phyloP scores from a whole-genome alignment of 92 coral and sea anemone genomes.

The Diadumene lineata region DNA sequence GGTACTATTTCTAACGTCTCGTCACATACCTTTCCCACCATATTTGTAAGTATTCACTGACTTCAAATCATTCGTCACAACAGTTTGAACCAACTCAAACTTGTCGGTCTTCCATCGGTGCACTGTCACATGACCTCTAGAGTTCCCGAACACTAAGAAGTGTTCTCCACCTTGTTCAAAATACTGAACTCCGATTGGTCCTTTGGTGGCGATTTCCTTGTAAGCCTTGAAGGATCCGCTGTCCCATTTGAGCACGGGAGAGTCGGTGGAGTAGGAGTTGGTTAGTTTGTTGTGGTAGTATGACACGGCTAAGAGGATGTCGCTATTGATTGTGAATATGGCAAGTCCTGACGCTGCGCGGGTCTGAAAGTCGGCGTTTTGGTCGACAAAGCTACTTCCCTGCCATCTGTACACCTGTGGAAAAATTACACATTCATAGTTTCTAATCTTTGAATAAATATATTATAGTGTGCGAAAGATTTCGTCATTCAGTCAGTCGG shows the following conservation, averaged over 20 bases:
- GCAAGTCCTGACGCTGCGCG: slow-evolving; percentile 93
- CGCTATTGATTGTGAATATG: slow-evolving; percentile 57
- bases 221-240: slow-evolving; percentile 37
- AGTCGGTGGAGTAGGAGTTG: slow-evolving; percentile 52
- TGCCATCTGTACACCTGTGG: slow-evolving; percentile 39
- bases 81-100: slow-evolving; percentile 45
- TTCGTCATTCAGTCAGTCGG: neutral
- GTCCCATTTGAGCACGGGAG: slow-evolving; percentile 81
- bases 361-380: slow-evolving; percentile 55
- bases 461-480: no score
- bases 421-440: no score
- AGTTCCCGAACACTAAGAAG: slow-evolving; percentile 80
- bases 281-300: slow-evolving; percentile 72
- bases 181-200: slow-evolving; percentile 86
- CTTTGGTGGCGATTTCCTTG: slow-evolving; percentile 79
- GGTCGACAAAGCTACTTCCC: slow-evolving; percentile 39
- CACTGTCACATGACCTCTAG: slow-evolving; percentile 54
- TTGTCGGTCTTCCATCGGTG: slow-evolving; percentile 56
- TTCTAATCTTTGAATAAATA: no score
- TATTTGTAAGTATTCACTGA: slow-evolving; percentile 59
- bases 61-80: slow-evolving; percentile 47
- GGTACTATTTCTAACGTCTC: no score
- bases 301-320: slow-evolving; percentile 69
- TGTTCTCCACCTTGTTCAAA: slow-evolving; percentile 66
- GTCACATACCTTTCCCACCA: slow-evolving; percentile 63